Percentiles rank a stretch among this genome's conserved stretches.
phyloP scores from a whole-genome alignment of 1,140 invertebrate genomes.

The Calephelis nemesis region DNA sequence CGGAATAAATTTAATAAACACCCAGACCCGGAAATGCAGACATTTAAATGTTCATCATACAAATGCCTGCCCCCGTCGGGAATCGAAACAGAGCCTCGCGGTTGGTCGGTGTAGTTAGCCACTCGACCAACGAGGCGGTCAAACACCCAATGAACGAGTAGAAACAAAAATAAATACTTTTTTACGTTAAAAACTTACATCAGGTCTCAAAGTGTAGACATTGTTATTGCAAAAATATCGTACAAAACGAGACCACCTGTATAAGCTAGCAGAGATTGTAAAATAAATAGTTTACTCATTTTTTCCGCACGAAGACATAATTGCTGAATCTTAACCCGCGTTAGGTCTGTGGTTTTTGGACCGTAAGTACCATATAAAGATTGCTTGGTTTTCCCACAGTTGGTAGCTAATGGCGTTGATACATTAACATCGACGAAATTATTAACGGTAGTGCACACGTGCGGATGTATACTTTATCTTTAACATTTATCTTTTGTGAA shows the following conservation, averaged over 20 bases:
- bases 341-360: slow-evolving; percentile 9
- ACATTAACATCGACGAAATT: background rate
- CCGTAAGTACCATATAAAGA: slow-evolving; percentile 5
- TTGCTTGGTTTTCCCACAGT: slow-evolving; percentile 3
- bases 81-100: too few species aligned
- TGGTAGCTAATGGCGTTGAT: background rate
- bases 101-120: too few species aligned
- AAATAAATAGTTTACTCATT: slow-evolving; percentile 14
- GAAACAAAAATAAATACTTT: too few species aligned
- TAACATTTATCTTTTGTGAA: too few species aligned
- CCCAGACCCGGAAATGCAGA: too few species aligned
- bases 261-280: background rate
- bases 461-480: background rate
- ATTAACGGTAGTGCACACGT: background rate
- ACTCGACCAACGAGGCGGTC: too few species aligned
- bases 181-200: too few species aligned
- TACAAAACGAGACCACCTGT: background rate
- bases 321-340: background rate
- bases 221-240: background rate
- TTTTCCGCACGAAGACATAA: slow-evolving; percentile 7
- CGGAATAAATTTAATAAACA: too few species aligned
- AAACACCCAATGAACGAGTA: too few species aligned
- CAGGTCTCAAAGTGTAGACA: too few species aligned
- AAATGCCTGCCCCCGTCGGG: too few species aligned
- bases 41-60: too few species aligned